phyloP scores from a whole-genome alignment of 2,888 invertebrate species.

The Volucella inanis region DNA sequence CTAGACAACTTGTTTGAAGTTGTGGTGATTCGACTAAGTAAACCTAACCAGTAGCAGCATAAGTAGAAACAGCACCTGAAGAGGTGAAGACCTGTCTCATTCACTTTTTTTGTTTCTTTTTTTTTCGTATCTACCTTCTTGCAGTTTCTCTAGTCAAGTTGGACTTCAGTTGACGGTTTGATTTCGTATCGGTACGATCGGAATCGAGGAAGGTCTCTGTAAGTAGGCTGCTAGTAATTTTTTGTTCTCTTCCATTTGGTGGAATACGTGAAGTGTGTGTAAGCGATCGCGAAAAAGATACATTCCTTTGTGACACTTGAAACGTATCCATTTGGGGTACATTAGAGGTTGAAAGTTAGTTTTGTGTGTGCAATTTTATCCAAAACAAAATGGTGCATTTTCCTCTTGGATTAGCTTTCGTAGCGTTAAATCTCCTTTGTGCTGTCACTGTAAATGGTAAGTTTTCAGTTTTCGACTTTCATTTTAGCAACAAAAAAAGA shows the following conservation, averaged over 20 bases:
- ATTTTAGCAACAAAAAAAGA: constrained; percentile 15
- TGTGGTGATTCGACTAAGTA: constrained; percentile 47
- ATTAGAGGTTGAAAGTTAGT: neutral
- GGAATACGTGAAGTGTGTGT: constrained; percentile 54
- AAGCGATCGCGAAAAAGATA: constrained; percentile 51
- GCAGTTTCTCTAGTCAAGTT: constrained; percentile 67
- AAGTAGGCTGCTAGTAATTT: neutral
- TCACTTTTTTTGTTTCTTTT: neutral
- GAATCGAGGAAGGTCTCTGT: constrained; percentile 59
- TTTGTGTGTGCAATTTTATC: constrained; percentile 28
- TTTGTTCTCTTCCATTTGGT: neutral
- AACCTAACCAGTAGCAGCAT: neutral
- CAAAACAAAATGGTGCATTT: constrained; percentile 64
- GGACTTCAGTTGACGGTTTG: constrained; percentile 72
- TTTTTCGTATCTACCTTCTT: constrained; percentile 57
- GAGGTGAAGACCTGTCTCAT: constrained; percentile 35
- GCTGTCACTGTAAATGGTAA: constrained; percentile 66
- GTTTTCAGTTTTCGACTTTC: constrained; percentile 58
- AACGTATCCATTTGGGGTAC: constrained; percentile 57
- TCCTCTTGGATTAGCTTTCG: constrained; percentile 68
- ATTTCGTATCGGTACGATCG: constrained; percentile 72
- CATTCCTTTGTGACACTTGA: constrained; percentile 62
- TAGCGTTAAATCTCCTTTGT: constrained; percentile 58
- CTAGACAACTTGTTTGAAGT: constrained; percentile 66
- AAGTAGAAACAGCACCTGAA: neutral